Conservation (phyloP, 2,888 invertebrate species). For the Rhingia rostrata region DNA sequence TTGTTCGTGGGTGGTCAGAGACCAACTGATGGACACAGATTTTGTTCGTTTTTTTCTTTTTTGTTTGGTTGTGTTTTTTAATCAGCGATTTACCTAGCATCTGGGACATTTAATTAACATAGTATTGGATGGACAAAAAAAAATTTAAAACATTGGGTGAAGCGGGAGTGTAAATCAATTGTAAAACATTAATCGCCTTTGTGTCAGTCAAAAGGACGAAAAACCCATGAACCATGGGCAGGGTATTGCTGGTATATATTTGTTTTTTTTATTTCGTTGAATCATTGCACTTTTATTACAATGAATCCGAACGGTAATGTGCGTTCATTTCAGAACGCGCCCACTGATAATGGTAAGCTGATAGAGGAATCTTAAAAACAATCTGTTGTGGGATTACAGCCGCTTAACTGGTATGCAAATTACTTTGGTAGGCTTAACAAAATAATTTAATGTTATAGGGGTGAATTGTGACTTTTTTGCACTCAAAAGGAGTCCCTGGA, state of each 20-base stretch:
- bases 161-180: constrained; percentile 62
- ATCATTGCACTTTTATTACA: constrained; percentile 36
- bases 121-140: constrained; percentile 35
- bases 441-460: constrained; percentile 17
- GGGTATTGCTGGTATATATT: not conserved
- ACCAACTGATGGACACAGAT: constrained; percentile 55
- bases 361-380: constrained; percentile 40
- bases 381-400: constrained; percentile 33
- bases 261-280: constrained; percentile 1
- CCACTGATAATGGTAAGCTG: constrained; percentile 15
- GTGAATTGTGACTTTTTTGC: not conserved
- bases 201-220: constrained; percentile 45
- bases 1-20: constrained; percentile 18
- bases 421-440: constrained; percentile 18
- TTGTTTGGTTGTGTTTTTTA: constrained; percentile 18
- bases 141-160: constrained; percentile 22
- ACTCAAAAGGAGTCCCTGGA: not conserved
- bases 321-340: not conserved
- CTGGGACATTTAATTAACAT: constrained; percentile 68
- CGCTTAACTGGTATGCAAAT: constrained; percentile 27
- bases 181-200: constrained; percentile 72
- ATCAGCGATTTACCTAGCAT: constrained; percentile 53
- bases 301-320: constrained; percentile 17
- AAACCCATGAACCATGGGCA: constrained; percentile 26
- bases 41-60: not conserved